Conservation (phyloP, 2,113 vertebrate species). For the Prinia subflava region DNA sequence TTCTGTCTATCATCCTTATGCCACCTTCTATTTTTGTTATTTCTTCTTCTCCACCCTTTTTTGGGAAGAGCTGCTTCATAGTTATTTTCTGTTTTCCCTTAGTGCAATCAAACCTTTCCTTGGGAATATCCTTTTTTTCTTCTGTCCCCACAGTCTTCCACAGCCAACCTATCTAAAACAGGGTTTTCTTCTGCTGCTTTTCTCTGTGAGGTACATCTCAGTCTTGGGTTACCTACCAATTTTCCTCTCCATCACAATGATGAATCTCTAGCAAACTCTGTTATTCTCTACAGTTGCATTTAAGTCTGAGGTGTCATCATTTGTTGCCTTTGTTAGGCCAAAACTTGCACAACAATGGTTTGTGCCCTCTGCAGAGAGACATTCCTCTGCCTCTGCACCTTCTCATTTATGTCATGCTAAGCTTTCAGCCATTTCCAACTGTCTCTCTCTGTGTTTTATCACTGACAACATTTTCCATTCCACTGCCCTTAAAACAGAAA, state of each 20-base stretch:
- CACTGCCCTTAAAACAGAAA: neutral
- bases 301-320: neutral
- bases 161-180: neutral
- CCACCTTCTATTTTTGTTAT: neutral
- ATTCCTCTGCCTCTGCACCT: neutral
- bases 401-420: neutral
- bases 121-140: neutral
- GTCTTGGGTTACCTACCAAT: neutral
- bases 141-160: neutral
- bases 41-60: neutral
- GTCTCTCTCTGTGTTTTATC: neutral
- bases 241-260: neutral
- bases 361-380: neutral
- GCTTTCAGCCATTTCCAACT: neutral
- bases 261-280: neutral
- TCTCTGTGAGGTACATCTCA: neutral
- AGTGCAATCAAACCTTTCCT: neutral
- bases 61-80: neutral
- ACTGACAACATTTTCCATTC: neutral
- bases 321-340: neutral
- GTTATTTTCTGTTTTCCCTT: neutral
- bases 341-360: neutral
- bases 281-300: neutral
- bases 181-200: neutral
- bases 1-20: neutral